A percentile compares a stretch with the other conserved stretches of the same genome.
These are phyloP conservation scores for Clamator glandarius DNA, from an alignment of 2,797 vertebrate genomes.

Conservation along the genomic window DNA sequence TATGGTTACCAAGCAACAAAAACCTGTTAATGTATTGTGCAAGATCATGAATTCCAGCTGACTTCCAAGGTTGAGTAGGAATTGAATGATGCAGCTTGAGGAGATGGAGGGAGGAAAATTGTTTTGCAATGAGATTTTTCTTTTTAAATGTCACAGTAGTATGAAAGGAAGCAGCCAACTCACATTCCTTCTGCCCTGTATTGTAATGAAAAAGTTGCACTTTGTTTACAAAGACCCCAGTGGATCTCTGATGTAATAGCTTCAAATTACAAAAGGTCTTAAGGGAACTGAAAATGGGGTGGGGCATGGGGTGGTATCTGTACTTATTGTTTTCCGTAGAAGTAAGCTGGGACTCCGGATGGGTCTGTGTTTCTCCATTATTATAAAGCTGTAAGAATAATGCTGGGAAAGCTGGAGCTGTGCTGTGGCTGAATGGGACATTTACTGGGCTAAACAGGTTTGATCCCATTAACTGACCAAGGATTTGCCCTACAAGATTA, in stretches of 20 bases:
- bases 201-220: neutral
- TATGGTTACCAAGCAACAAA: constrained; percentile 72
- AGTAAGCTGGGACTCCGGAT: neutral
- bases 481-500: neutral
- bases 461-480: neutral
- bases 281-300: neutral
- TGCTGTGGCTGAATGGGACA: neutral
- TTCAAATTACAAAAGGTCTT: neutral
- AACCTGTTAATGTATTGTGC: constrained; percentile 34
- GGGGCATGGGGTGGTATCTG: neutral
- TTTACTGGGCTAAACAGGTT: neutral
- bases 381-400: neutral
- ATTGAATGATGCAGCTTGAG: neutral
- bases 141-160: neutral
- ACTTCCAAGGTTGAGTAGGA: neutral
- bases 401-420: neutral
- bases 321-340: neutral
- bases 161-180: neutral
- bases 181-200: neutral
- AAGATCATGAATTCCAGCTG: constrained; percentile 41
- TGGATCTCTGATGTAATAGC: neutral
- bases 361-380: neutral
- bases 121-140: neutral
- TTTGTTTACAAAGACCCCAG: neutral
- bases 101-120: neutral